Base-by-base conservation (phyloP, 2,888 invertebrate genomes). In the Hoplodrina ambigua region DNA sequence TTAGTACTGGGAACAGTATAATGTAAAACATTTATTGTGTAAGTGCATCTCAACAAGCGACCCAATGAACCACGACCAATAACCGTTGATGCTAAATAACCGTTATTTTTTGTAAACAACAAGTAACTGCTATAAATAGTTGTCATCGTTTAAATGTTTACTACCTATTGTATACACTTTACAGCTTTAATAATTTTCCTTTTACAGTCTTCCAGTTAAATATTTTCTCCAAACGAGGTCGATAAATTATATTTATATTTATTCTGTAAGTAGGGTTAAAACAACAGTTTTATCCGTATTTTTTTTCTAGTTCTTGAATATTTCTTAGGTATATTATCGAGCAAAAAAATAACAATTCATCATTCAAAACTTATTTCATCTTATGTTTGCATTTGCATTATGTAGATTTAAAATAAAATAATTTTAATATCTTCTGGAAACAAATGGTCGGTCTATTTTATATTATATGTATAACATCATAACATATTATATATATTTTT, bases 31-130 rank as follows among this genome's bases (percentile, higher is more conserved):
- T 71, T 46, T 53, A 53, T 56, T 57, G 56, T 53, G 72, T 15
- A 25, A 49, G 13, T 60, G 37, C 61, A 30, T 20, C 30, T 46
- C 58, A 19, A 60, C 71, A 37, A 37, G 55, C 56, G 56, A 74
- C 62, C 25, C 72, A 19, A 49, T 78, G 74, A 74, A 78, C 73
- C 73, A 61, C 61, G 11, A 62, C 71, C 37, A 20, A 0, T 33
- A 41, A 78, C 78, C 41, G 56, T 49, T 60, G 20, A 10, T 7
- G 33, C 0, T 17, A 25, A 46, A 15, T 2, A 33, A 41, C 72
- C 33, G 74, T 72, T 74, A 63, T 53, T 56, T 52, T 61, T 11
- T 20, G 11, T 56, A 59, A 64, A 37, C 30, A 53, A 58, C 30
- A 17, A 37, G 25, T 54, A 19, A 41, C n/a, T 44, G 46, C 25